Evolutionary conservation across 2,797 vertebrate species (phyloP), one percentile per base, ranked within the genome.

Genomic region (Diplodus sargus): DNA sequence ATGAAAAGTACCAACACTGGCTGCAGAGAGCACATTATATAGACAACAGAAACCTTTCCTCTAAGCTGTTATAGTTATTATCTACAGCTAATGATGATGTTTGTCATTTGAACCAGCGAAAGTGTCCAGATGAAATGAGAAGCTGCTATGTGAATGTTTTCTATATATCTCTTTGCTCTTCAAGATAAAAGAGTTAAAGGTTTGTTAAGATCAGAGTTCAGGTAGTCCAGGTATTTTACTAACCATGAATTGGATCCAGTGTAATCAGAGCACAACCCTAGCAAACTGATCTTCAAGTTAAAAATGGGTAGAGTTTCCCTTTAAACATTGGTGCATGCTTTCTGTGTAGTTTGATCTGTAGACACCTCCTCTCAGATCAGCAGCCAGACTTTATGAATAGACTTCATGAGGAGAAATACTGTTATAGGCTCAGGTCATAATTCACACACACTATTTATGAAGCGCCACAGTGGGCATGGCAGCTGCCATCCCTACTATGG

Each of bases 391-490:
- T 76, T 80, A 65, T 78, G 77, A 71, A 59, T 73, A 82, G 80
- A 79, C 72, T 48, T 68, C 30, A 30, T 67, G 16, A 22, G n/a
- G 17, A 70, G 71, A 76, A 66, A 79, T 51, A 78, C 63, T 74
- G 54, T 61, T 70, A 68, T 39, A 76, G 42, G 57, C 69, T 76
- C 20, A 63, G 71, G 49, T 87, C 62, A 85, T 67, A 64, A 86
- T 85, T 85, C 78, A 86, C 42, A 86, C 42, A 11, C 28, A 69
- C 76, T 85, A 86, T 82, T 84, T 80, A 72, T 86, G 65, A 82
- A 74, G 56, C 2, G 2, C n/a, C 30, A 56, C 39, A 20, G 23
- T 17, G 34, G 39, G 42, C 15, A 22, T 25, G 52, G 49, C 78
- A 79, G 45, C 60, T 78, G 66, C 74, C 34, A 30, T 28, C n/a